Evolutionary conservation across 2,113 vertebrate species (phyloP).

Genomic region (Hyperopisus bebe): DNA sequence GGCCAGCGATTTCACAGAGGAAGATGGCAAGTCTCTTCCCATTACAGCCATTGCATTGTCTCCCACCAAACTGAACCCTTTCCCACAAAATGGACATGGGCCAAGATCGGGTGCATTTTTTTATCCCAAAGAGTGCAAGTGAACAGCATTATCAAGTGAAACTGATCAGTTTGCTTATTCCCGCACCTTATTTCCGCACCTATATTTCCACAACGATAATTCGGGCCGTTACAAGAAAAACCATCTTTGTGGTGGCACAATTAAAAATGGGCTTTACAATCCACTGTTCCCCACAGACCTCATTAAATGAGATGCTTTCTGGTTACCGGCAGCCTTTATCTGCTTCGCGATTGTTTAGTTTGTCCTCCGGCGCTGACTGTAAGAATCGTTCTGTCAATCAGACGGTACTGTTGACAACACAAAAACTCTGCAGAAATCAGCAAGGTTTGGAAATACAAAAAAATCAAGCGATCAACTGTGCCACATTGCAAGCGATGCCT

Average conservation of each 20-base stretch:
- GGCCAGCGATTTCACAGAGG: neutral
- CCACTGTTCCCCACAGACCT: neutral
- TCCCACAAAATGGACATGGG: neutral
- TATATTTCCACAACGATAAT: neutral
- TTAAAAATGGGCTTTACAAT: neutral
- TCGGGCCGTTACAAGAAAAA: neutral
- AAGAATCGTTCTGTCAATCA: neutral
- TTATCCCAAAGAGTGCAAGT: neutral
- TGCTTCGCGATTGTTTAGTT: neutral
- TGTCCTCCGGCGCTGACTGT: neutral
- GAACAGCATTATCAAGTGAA: neutral
- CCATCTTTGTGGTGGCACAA: neutral
- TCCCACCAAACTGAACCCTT: neutral
- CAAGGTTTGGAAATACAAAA: neutral
- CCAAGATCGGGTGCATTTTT: neutral
- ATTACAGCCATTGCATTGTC: neutral
- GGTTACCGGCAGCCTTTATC: neutral
- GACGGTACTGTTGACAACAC: neutral
- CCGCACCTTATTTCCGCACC: neutral
- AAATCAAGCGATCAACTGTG: neutral
- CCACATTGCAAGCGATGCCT: neutral
- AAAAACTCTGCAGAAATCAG: neutral
- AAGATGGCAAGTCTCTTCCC: neutral
- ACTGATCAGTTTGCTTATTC: neutral
- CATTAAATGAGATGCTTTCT: neutral